Base-by-base conservation (phyloP, 2,888 invertebrate species). In the Caenorhabditis uteleia region DNA sequence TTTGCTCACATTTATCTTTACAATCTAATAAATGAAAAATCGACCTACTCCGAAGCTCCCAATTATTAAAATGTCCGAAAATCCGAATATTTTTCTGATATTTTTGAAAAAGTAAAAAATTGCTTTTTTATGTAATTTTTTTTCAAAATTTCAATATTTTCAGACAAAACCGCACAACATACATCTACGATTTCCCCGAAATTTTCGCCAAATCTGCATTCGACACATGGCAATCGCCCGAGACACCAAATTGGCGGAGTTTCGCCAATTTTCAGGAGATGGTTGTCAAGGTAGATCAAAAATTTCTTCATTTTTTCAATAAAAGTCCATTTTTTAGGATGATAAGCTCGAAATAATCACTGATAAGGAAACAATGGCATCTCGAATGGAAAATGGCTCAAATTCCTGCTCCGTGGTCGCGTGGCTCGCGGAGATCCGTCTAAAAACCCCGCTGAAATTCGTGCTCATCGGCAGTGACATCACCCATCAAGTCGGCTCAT, bases 391-490 rank as follows among this genome's bases (percentile, higher is more conserved):
- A 27, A 16, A 36, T 18, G 47, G 56, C 14, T 12, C 25, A 36
- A 62, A 56, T 25, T 10, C 49, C 16, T 56, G 50, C 12, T 55
- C 62, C 1, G 51, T 62, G 2, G 62, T 56, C 14, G 56, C 62
- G 12, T 62, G 62, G 62, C 26, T 62, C 18, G 8, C 51, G 29
- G 43, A 46, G 8, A 14, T 62, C 7, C 16, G 26, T 14, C 2
- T 43, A n/a, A n/a, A 20, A 3, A 48, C 53, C 3, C 95, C 95
- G 0, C 95, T 97, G 83, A 94, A 90, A 84, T 57, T 95, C 7
- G 90, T 99, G 70, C 89, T 98, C 0, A 97, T 99, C 77, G 91
- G 95, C 12, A 99, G 99, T 84, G 98, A 99, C 85, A 88, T 99
- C 46, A 98, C 98, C 0, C 89, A 89, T 86, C 87, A 90, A 72